A percentile compares a stretch with the other conserved stretches of the same genome.
These are phyloP conservation scores for Melanotaenia parkinsoni DNA, from an alignment of 2,797 vertebrate genomes.

Conservation along the genomic window DNA sequence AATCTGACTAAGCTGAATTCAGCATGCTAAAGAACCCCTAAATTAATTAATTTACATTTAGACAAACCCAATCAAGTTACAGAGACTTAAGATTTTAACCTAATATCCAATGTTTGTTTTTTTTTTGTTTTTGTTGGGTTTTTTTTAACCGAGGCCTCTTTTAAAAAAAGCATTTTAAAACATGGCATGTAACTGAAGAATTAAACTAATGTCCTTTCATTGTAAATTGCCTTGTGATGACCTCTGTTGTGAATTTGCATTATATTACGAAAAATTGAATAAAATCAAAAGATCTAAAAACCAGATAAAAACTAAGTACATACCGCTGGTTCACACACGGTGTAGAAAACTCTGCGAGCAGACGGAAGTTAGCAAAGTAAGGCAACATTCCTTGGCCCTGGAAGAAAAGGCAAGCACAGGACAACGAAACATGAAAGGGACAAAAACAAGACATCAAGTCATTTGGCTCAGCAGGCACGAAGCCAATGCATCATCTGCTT, in stretches of 20 bases:
- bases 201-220: neutral
- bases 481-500: conserved; percentile 12
- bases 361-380: conserved; percentile 97
- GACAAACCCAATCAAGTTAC: neutral
- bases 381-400: conserved; percentile 90
- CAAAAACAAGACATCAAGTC: conserved; percentile 55
- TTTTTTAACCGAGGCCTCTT: neutral
- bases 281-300: conserved; percentile 2
- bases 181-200: neutral
- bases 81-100: neutral
- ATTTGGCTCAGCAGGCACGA: conserved; percentile 26
- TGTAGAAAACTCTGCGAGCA: conserved; percentile 97
- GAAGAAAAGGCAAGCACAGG: conserved; percentile 77
- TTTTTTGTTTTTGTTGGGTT: too few species aligned
- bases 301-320: conserved; percentile 66
- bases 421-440: conserved; percentile 76
- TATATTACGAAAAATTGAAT: neutral
- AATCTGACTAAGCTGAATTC: too few species aligned
- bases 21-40: neutral
- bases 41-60: neutral
- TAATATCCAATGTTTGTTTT: neutral
- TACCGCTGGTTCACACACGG: conserved; percentile 99
- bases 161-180: neutral
- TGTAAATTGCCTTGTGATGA: neutral
- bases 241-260: neutral